Base-by-base conservation (phyloP, 2,888 invertebrate genomes). In the Dicyrtoma fusca region DNA sequence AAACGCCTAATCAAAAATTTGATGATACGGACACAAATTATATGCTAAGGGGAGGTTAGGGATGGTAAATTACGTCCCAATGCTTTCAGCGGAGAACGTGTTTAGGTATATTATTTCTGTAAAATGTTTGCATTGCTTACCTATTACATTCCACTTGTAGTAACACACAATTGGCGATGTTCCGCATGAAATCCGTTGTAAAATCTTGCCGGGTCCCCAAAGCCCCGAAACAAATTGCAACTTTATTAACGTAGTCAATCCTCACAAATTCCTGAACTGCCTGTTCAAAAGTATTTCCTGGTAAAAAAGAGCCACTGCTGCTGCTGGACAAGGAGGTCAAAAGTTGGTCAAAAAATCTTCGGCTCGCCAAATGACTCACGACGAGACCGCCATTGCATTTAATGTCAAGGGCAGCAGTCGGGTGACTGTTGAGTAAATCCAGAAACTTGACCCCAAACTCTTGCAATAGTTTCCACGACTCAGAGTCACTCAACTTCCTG, bases 381-480 rank as follows among this genome's bases (percentile, higher is more conserved):
- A 70, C 68, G 11, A 79, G 63, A 26, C 79, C 78, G 47, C 73
- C 72, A 55, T 76, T 78, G 45, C 77, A 78, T 21, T 75, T 74
- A 17, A 79, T 71, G 47, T 78, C 77, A 51, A 79, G 47, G 14
- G 34, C 65, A 21, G 65, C 64, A n/a, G 6, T 55, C 8, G 65
- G 63, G 47, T 71, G 71, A 34, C 10, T 23, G 8, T 49, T 47
- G 1, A 71, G n/a, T 13, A 71, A 19, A 3, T 44, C 1, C 21
- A 71, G 23, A n/a, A 71, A 65, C 11, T 59, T 34, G 8, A 34
- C 34, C 34, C 34, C 34, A 34, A 34, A 34, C 8, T 34, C n/a
- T n/a, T n/a, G n/a, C n/a, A n/a, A n/a, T n/a, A n/a, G n/a, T n/a
- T n/a, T n/a, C n/a, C n/a, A n/a, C n/a, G n/a, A n/a, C n/a, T n/a